Evolutionary conservation across 1,140 invertebrate species (phyloP).

Genomic region (Achroia grisella): DNA sequence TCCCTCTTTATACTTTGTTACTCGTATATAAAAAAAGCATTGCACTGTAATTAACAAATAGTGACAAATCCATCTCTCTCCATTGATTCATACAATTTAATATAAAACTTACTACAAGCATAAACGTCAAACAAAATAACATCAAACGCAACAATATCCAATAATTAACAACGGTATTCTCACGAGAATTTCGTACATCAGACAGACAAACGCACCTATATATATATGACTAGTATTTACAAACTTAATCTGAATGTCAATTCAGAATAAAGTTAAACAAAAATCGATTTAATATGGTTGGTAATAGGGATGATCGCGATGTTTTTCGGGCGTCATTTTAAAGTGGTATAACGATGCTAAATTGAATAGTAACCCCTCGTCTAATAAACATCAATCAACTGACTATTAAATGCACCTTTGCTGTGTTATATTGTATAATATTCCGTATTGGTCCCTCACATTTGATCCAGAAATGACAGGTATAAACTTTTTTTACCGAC

Average conservation of each 20-base stretch:
- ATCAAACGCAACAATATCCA: conserved; percentile 20
- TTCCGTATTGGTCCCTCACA: conserved; percentile 20
- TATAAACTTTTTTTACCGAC: not conserved
- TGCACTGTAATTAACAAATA: no score
- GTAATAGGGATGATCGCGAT: not conserved
- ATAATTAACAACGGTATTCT: conserved; percentile 24
- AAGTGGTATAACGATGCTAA: conserved; percentile 23
- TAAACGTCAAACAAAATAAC: conserved; percentile 31
- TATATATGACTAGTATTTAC: not conserved
- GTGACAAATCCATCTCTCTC: no score
- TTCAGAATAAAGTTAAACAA: not conserved
- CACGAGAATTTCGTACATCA: conserved; percentile 20
- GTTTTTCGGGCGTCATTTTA: not conserved
- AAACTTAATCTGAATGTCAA: conserved; percentile 9
- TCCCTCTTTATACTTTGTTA: no score
- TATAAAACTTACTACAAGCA: no score
- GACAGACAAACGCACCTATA: conserved; percentile 1
- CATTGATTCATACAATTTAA: no score
- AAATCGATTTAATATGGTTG: not conserved
- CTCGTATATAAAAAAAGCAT: no score
- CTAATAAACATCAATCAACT: conserved; percentile 59
- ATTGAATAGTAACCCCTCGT: conserved; percentile 27
- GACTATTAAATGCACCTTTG: conserved; percentile 62
- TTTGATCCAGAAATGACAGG: no score
- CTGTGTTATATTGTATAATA: conserved; percentile 25